These are phyloP conservation scores for Rhabdophis nuchalis DNA, from an alignment of 2,797 vertebrate genomes.

Conservation along the genomic window DNA sequence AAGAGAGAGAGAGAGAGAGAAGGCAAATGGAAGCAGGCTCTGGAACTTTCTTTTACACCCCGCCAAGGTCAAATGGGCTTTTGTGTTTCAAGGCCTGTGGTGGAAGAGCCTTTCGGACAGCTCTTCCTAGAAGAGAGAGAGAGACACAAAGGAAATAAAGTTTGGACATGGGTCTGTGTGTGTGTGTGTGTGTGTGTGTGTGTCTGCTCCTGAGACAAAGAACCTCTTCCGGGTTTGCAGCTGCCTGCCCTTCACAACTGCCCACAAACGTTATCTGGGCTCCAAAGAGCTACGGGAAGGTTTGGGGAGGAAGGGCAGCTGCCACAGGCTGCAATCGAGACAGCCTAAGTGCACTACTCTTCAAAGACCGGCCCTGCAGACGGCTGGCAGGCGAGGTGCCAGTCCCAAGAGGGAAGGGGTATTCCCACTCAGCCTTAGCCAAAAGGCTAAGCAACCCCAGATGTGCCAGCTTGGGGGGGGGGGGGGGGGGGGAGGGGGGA, in stretches of 20 bases:
- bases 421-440: not conserved
- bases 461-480: not conserved
- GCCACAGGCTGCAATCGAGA: not conserved
- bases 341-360: not conserved
- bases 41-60: not conserved
- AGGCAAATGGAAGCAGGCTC: too few relatives aligned
- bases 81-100: not conserved
- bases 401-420: not conserved
- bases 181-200: too few relatives aligned
- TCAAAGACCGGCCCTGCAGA: too few relatives aligned
- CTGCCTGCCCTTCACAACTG: not conserved
- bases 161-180: too few relatives aligned
- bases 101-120: not conserved
- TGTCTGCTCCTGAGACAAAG: not conserved
- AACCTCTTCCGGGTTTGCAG: not conserved
- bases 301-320: not conserved
- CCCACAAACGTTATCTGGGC: not conserved
- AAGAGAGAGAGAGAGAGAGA: too few relatives aligned
- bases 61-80: not conserved
- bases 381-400: not conserved
- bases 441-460: not conserved
- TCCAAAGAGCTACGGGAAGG: not conserved
- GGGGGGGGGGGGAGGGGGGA: accelerated
- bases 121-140: not conserved
- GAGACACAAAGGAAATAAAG: not conserved